Evolutionary conservation across 1,140 invertebrate genomes (phyloP), one percentile per base, ranked within the genome.

Genomic region (Temnothorax nylanderi): DNA sequence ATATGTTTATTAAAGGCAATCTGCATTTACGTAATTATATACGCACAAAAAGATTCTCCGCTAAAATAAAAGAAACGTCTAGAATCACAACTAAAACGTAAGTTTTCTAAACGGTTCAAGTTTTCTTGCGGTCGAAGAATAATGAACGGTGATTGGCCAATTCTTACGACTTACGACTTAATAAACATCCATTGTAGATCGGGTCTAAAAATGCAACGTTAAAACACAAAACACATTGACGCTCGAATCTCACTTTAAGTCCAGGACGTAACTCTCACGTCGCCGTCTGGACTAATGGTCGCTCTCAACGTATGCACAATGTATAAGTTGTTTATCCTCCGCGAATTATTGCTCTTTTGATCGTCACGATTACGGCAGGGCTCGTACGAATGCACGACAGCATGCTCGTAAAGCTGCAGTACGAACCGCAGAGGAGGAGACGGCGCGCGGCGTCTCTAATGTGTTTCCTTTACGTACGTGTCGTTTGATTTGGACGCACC

Each of bases 331-430:
- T 74, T 84, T 60, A 75, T 49, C 21, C 26, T 21, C n/a, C 5
- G 69, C n/a, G 13, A 74, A 58, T 82, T 41, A 82, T 37, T 60
- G 54, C 54, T 74, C 80, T 60, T 82, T 74, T 82, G 67, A 82
- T 82, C 80, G 71, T 56, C 67, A 34, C 26, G 21, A 82, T 71
- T 56, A 71, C 26, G 18, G 6, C 44, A 21, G 18, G 26, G 26
- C 18, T 65, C 10, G 1, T 58, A 34, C 32, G 16, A 37, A 3
- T n/a, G 10, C 32, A 26, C n/a, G n/a, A 3, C 26, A 26, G n/a
- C n/a, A 13, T 8, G 21, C 16, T 82, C 51, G 41, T 60, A 74
- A 72, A 60, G 67, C 51, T 54, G 41, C 54, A 67, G 13, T 21
- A n/a, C 16, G 37, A 56, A 34, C 37, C 34, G 21, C 44, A 16